Evolutionary conservation across 1,140 invertebrate species (phyloP).

Genomic region (Oreohelix idahoensis): DNA sequence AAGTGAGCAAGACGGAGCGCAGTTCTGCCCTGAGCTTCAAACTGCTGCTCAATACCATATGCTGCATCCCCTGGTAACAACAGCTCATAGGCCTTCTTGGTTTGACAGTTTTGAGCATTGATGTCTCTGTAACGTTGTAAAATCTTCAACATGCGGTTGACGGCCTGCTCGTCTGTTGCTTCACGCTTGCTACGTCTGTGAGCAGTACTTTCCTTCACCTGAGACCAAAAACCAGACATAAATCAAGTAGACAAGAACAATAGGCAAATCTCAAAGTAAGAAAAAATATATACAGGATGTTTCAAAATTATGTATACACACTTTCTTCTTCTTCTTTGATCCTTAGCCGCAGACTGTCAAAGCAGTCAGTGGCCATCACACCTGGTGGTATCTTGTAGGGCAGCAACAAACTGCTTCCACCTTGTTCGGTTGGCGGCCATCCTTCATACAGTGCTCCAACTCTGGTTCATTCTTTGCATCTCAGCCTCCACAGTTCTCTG

Average conservation of each 20-base stretch:
- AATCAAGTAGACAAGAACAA: background rate
- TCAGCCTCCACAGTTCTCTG: too few relatives aligned
- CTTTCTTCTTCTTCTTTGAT: too few relatives aligned
- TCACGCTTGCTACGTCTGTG: constrained; percentile 58
- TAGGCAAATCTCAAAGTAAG: background rate
- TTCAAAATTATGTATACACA: background rate
- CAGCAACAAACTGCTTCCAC: too few relatives aligned
- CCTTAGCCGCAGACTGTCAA: too few relatives aligned
- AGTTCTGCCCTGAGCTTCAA: constrained; percentile 83
- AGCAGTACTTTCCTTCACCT: constrained; percentile 38
- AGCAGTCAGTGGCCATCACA: too few relatives aligned
- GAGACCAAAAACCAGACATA: background rate
- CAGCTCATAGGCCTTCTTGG: constrained; percentile 60
- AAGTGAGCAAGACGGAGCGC: constrained; percentile 95
- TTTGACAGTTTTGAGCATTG: constrained; percentile 55
- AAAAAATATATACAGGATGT: background rate
- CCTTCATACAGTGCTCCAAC: too few relatives aligned
- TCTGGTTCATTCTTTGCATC: too few relatives aligned
- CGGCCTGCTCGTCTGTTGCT: constrained; percentile 55
- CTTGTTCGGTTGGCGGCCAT: too few relatives aligned
- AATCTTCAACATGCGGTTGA: constrained; percentile 60
- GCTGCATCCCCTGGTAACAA: constrained; percentile 77
- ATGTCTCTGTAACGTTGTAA: constrained; percentile 58
- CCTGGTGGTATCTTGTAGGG: too few relatives aligned
- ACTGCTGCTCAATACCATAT: constrained; percentile 81